A percentile compares a stretch with the other conserved stretches of the same genome.
phyloP scores from a whole-genome alignment of 2,888 invertebrate species.

The Hyppa rectilinea region DNA sequence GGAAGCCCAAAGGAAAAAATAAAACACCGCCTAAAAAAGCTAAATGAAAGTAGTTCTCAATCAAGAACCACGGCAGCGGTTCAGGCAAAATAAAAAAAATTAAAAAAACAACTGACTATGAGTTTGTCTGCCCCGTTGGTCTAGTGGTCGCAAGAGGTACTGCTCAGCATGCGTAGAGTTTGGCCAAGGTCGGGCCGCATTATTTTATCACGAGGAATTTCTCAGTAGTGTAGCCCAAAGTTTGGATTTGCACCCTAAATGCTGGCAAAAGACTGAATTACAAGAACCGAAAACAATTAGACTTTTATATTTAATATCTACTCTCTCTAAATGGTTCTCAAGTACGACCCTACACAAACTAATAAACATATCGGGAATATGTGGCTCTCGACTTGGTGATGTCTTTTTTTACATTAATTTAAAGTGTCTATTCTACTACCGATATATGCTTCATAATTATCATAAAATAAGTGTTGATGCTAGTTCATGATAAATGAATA shows the following conservation, averaged over 20 bases:
- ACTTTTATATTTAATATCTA: background rate
- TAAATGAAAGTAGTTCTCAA: background rate
- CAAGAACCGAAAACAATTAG: background rate
- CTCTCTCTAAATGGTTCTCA: background rate
- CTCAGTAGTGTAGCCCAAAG: background rate
- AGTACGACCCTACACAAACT: background rate
- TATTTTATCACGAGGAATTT: constrained; percentile 1
- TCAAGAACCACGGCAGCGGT: background rate
- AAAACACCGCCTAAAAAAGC: background rate
- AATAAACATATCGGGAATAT: background rate
- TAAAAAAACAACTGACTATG: background rate
- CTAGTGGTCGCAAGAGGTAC: background rate
- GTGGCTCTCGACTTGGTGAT: background rate
- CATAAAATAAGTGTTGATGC: background rate
- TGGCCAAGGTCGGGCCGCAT: background rate
- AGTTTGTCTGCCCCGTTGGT: background rate
- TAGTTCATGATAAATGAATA: background rate
- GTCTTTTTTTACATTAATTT: background rate
- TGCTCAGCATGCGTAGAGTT: background rate
- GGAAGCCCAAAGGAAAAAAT: background rate
- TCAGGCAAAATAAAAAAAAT: background rate
- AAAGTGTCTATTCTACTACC: background rate
- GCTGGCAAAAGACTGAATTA: background rate
- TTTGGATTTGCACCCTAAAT: background rate
- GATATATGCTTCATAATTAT: background rate